phyloP scores from a whole-genome alignment of 2,113 vertebrate species.

The Carettochelys insculpta region DNA sequence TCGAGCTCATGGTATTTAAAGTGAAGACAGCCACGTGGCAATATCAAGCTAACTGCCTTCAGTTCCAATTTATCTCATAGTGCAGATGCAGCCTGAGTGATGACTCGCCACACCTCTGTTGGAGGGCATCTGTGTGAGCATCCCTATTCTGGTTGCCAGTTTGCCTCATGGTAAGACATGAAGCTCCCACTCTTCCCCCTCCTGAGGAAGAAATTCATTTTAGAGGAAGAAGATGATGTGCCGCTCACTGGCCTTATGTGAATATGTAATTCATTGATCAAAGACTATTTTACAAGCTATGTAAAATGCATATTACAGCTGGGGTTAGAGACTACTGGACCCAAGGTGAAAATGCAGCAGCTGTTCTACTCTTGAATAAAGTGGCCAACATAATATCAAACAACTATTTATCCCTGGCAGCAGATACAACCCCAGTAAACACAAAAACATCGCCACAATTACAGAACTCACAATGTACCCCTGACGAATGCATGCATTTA shows the following conservation, averaged over 20 bases:
- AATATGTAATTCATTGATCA: not conserved
- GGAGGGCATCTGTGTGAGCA: not conserved
- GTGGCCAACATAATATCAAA: not conserved
- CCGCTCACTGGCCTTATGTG: not conserved
- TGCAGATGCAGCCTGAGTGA: too few species aligned
- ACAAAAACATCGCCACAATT: not conserved
- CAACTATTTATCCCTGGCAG: not conserved
- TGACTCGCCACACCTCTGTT: not conserved
- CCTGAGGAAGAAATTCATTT: not conserved
- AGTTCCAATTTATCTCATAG: too few species aligned
- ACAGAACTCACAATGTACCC: not conserved
- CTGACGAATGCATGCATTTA: not conserved
- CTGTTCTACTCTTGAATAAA: not conserved
- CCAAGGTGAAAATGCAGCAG: not conserved
- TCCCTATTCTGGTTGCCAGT: not conserved
- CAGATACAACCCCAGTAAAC: not conserved
- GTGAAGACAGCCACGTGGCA: too few species aligned
- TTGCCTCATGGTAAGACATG: not conserved
- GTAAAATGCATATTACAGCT: rapidly evolving
- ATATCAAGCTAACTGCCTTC: too few species aligned
- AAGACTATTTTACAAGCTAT: not conserved
- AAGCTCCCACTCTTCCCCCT: not conserved
- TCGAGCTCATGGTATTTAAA: too few species aligned
- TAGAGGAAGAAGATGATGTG: not conserved
- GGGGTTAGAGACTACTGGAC: not conserved